Base-by-base conservation (phyloP, 1,140 invertebrate species). In the Drosophila hydei region DNA sequence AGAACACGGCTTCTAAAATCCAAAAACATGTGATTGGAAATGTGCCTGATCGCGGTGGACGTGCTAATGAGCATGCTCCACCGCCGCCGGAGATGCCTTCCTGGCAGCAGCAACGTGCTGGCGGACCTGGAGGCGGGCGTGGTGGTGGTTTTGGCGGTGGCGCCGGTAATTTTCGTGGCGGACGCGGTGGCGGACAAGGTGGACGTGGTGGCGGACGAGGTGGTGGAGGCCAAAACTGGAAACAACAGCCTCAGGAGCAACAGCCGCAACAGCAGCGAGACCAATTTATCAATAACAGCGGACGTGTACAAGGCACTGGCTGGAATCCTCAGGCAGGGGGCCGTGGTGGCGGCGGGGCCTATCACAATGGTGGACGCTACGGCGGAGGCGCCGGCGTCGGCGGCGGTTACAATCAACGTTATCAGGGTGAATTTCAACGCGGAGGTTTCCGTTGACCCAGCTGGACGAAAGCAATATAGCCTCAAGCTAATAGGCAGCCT, bases 51-150 rank as follows among this genome's bases (percentile, higher is more conserved):
- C 93, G 98, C 88, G 98, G 98, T 51, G 98, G 98, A 3, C 92
- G 98, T 70, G 95, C 97, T 1, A 94, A 94, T 81, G 97, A 99
- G 88, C 95, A 97, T 83, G 95, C 97, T 70, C 95, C 97, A 4
- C 98, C 98, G 1, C 97, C 97, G 4, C 97, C 97, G 9, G 98
- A 99, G 93, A 98, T 99, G 97, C 98, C 98, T 8, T 95, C 96
- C 1, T 99, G 97, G 96, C 94, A 96, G 27, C 79, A 89, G 47
- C 89, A 84, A 25, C 90, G 92, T 5, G 75, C 87, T 6, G 63
- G 90, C 16, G 91, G 76, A 9, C 83, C 83, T 1, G 70, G 33
- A 1, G 78, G 81, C 8, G 45, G 64, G 2, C 58, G 80, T 8
- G 50, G 77, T 9, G 74, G 80, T 19, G 79, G 84, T 9, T 71